Evolutionary conservation across 2,113 vertebrate species (phyloP).

Genomic region (Herpetotheres cachinnans): DNA sequence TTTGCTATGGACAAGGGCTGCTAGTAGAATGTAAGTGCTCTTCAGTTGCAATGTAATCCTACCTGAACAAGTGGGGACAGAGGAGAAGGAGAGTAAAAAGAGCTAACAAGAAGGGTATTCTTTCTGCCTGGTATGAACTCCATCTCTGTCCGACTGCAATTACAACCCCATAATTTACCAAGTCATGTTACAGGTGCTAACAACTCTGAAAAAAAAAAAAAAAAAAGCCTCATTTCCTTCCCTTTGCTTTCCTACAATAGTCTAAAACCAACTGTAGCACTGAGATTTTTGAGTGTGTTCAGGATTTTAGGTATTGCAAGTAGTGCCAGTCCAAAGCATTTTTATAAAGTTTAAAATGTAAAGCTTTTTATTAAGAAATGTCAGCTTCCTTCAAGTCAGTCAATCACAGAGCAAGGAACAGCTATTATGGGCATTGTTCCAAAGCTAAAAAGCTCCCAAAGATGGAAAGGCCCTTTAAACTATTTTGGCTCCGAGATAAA

Average conservation of each 20-base stretch:
- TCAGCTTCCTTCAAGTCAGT: neutral
- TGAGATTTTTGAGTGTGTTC: neutral
- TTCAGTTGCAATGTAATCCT: neutral
- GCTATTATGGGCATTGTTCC: neutral
- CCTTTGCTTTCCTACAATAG: neutral
- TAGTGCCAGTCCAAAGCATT: neutral
- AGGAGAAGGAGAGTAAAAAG: neutral
- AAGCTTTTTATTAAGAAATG: neutral
- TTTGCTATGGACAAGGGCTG: neutral
- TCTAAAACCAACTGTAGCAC: neutral
- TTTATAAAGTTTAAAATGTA: neutral
- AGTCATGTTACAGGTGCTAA: neutral
- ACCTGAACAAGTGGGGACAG: neutral
- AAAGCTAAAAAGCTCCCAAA: neutral
- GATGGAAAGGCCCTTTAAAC: neutral
- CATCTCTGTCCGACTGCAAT: neutral
- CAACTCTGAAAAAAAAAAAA: neutral
- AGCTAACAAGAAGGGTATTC: neutral
- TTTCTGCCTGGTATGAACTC: neutral
- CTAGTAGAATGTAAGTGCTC: neutral
- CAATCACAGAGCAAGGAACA: neutral
- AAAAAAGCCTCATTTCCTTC: neutral
- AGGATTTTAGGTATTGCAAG: neutral
- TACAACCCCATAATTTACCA: neutral
- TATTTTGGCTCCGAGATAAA: neutral